A percentile compares a stretch with the other conserved stretches of the same genome.
Evolutionary conservation across 2,113 vertebrate genomes (phyloP).

Genomic region (Lichenostomus cassidix): DNA sequence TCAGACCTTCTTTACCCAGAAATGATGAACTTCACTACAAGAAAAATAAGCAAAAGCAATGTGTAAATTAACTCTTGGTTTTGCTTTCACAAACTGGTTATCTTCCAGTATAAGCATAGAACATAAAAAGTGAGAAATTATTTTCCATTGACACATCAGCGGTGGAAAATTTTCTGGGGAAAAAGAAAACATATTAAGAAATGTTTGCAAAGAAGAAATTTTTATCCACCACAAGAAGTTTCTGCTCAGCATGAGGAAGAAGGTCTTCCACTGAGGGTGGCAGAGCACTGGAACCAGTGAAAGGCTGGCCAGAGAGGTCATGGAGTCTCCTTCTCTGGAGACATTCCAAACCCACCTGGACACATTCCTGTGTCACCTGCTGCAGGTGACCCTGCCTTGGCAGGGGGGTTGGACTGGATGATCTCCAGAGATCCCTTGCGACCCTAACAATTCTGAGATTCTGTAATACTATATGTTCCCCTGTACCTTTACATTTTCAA

Average conservation of each 20-base stretch:
- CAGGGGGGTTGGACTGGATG: not conserved
- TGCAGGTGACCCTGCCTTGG: not conserved
- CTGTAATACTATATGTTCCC: not conserved
- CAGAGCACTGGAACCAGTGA: not conserved
- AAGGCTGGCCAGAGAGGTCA: not conserved
- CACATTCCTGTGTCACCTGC: not conserved
- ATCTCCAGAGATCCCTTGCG: not conserved
- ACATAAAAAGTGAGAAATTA: not conserved
- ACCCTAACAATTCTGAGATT: not conserved
- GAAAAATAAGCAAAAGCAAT: not conserved
- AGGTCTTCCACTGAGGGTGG: not conserved
- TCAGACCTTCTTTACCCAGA: not conserved
- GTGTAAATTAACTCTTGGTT: not conserved
- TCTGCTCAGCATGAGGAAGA: not conserved
- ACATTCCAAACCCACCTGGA: not conserved
- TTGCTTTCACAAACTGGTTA: not conserved
- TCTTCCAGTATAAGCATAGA: not conserved
- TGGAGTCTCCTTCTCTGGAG: not conserved
- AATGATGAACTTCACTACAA: not conserved
- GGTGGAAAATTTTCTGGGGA: not conserved
- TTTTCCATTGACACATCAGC: not conserved
- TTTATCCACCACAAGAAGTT: not conserved
- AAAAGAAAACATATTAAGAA: not conserved
- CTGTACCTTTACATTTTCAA: not conserved
- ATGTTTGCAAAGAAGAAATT: not conserved